phyloP scores from a whole-genome alignment of 2,113 vertebrate species.

The Neoarius graeffei region DNA sequence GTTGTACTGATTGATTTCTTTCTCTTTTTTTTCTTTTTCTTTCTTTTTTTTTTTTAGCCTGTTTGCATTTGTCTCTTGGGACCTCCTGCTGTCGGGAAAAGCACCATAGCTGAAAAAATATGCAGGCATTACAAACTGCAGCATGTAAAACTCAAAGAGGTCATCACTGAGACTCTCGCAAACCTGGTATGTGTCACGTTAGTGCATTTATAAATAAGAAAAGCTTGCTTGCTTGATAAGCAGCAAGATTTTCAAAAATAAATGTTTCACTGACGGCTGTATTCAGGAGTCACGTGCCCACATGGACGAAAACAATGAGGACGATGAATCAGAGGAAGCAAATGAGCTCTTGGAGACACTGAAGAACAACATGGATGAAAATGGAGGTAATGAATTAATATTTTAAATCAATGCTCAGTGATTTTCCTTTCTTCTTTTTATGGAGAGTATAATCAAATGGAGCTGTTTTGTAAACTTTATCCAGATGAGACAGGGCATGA shows the following conservation, averaged over 20 bases:
- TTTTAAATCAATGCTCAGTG: not conserved
- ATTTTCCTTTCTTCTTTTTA: not conserved
- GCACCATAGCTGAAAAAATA: conserved; percentile 74
- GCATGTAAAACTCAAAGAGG: conserved; percentile 76
- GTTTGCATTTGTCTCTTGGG: conserved; percentile 84
- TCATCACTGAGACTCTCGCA: conserved; percentile 76
- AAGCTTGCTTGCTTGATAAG: not conserved
- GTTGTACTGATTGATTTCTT: not conserved
- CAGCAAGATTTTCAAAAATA: not conserved
- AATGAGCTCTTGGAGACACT: conserved; percentile 74
- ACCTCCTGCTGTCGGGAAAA: conserved; percentile 88
- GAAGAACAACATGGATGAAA: conserved; percentile 79
- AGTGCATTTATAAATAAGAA: not conserved
- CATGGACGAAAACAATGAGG: conserved; percentile 54
- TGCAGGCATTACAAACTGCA: conserved; percentile 84
- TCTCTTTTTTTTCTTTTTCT: not conserved
- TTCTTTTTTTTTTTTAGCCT: conserved; percentile 71
- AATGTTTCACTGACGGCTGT: not conserved
- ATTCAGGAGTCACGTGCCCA: conserved; percentile 59
- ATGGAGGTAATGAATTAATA: conserved; percentile 67
- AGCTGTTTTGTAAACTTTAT: not conserved
- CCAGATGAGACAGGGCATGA: not conserved
- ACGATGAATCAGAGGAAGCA: conserved; percentile 65
- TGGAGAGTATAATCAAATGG: not conserved
- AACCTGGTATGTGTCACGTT: conserved; percentile 75